A percentile compares a stretch with the other conserved stretches of the same genome.
phyloP scores from a whole-genome alignment of 2,113 vertebrate genomes.

The Daboia siamensis region DNA sequence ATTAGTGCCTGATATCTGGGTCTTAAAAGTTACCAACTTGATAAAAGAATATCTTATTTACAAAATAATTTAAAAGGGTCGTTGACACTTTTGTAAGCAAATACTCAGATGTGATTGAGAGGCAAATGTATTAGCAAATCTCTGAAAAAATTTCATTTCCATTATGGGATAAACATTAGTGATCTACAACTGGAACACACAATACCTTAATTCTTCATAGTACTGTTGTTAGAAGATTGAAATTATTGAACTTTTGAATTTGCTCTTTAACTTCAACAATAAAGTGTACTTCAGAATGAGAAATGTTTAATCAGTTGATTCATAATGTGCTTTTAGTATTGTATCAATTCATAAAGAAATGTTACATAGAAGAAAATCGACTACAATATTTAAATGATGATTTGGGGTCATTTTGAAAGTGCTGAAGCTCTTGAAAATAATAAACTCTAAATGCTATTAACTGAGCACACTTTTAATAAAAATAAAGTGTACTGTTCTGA shows the following conservation, averaged over 20 bases:
- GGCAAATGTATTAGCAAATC: constrained; percentile 67
- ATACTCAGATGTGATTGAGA: constrained; percentile 59
- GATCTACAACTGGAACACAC: constrained; percentile 71
- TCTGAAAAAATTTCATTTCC: constrained; percentile 33
- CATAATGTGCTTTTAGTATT: constrained; percentile 18
- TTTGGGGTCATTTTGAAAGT: neutral
- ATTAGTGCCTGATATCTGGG: constrained; percentile 71
- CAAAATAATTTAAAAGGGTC: constrained; percentile 63
- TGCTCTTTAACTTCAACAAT: constrained; percentile 79
- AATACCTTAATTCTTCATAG: constrained; percentile 58
- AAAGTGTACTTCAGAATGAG: constrained; percentile 80
- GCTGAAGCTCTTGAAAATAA: neutral
- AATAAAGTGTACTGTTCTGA: neutral
- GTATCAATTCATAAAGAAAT: neutral
- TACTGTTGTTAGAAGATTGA: constrained; percentile 72
- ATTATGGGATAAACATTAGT: constrained; percentile 60
- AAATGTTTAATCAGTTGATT: constrained; percentile 76
- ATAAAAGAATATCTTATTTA: constrained; percentile 53
- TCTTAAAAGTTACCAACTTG: constrained; percentile 62
- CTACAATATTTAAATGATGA: neutral
- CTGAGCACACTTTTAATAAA: neutral
- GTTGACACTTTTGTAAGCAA: constrained; percentile 60
- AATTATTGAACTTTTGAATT: constrained; percentile 66
- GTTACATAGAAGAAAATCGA: neutral
- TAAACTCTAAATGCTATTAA: neutral